Conservation (phyloP, 2,113 vertebrate genomes). For the Archocentrus centrarchus region DNA sequence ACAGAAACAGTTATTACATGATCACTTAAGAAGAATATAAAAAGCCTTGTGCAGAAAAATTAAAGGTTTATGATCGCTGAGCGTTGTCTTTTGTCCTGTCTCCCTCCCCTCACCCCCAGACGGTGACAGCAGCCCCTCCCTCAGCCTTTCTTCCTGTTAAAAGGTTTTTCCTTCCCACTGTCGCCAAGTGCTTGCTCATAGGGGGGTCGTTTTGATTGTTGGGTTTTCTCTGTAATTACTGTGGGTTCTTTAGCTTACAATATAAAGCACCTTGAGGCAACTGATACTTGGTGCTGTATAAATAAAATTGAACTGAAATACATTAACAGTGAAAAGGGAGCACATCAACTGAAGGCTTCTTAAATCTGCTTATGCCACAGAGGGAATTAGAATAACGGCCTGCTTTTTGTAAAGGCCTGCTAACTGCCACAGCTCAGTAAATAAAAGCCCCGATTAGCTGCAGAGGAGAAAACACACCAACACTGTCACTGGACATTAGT, state of each 20-base stretch:
- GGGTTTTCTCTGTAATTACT: too few species aligned
- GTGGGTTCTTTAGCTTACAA: too few species aligned
- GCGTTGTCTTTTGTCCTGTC: too few species aligned
- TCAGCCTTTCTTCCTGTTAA: too few species aligned
- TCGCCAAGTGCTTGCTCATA: too few species aligned
- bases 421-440: background rate
- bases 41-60: background rate
- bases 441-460: background rate
- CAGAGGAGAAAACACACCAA: background rate
- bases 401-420: background rate
- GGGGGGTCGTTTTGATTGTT: too few species aligned
- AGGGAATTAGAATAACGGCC: background rate
- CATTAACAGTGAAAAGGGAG: background rate
- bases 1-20: background rate
- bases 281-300: too few species aligned
- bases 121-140: too few species aligned
- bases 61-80: background rate
- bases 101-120: too few species aligned
- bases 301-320: too few species aligned
- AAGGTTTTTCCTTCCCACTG: too few species aligned
- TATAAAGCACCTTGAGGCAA: too few species aligned
- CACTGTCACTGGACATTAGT: background rate
- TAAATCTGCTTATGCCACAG: background rate
- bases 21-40: background rate
- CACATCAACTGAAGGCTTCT: background rate